A percentile compares a stretch with the other conserved stretches of the same genome.
phyloP scores from a whole-genome alignment of 1,140 invertebrate genomes.

The Apis dorsata region DNA sequence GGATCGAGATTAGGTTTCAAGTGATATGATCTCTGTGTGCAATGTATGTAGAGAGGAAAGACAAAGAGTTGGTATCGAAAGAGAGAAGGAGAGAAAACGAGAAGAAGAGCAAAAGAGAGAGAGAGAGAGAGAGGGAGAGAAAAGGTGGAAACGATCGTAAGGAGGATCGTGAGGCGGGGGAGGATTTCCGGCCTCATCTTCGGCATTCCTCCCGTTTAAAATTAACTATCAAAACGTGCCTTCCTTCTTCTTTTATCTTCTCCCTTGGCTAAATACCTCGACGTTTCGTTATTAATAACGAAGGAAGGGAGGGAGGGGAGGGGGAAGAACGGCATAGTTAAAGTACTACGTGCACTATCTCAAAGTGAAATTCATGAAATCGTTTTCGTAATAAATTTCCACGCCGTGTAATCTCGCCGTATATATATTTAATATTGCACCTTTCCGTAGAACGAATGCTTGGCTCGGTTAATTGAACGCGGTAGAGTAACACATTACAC shows the following conservation, averaged over 20 bases:
- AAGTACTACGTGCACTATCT: conserved; percentile 46
- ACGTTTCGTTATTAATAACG: conserved; percentile 63
- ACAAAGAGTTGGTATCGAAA: conserved; percentile 1
- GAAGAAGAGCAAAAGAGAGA: neutral
- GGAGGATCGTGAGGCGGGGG: conserved; percentile 29
- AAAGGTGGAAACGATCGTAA: conserved; percentile 39
- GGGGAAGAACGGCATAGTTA: conserved; percentile 20
- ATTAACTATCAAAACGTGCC: conserved; percentile 62
- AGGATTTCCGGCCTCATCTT: conserved; percentile 19
- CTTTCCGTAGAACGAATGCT: conserved; percentile 3
- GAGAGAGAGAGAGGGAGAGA: neutral
- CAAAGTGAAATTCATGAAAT: conserved; percentile 39
- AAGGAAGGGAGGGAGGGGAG: neutral
- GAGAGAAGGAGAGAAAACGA: neutral
- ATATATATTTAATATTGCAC: conserved; percentile 14
- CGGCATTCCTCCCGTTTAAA: conserved; percentile 51
- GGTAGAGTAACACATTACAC: too few relatives aligned
- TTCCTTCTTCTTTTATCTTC: conserved; percentile 49
- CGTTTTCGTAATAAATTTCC: conserved; percentile 37
- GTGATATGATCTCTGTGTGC: conserved; percentile 6
- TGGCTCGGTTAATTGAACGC: neutral
- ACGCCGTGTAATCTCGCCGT: conserved; percentile 12
- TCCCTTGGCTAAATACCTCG: conserved; percentile 44
- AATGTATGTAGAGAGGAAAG: neutral
- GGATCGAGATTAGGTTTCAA: neutral